Evolutionary conservation across 2,888 invertebrate species (phyloP).

Genomic region (Drosophila testacea): DNA sequence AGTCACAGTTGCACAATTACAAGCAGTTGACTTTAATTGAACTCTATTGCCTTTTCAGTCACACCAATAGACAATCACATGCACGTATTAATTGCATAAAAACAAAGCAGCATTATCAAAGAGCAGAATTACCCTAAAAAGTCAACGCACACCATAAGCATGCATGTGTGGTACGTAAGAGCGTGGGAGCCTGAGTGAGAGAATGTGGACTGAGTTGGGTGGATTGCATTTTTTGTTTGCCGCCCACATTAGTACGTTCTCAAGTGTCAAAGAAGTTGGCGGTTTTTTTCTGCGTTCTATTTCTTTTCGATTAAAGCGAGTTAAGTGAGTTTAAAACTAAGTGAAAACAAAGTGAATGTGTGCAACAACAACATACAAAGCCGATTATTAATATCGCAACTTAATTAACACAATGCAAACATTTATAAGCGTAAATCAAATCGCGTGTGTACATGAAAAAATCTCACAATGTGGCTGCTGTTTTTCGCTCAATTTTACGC

Average conservation of each 20-base stretch:
- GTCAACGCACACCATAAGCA: neutral
- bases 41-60: neutral
- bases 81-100: too few species aligned
- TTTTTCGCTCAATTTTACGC: constrained; percentile 6
- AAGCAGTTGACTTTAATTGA: neutral
- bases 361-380: neutral
- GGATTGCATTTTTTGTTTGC: neutral
- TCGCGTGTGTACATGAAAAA: neutral
- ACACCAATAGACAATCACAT: too few species aligned
- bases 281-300: neutral
- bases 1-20: neutral
- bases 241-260: neutral
- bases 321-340: neutral
- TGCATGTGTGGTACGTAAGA: neutral
- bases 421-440: neutral
- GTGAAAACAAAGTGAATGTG: neutral
- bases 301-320: neutral
- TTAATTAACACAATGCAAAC: neutral
- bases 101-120: neutral
- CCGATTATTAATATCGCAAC: neutral
- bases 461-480: neutral
- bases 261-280: neutral
- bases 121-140: constrained; percentile 4
- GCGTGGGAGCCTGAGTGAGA: neutral
- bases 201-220: neutral